Conservation (phyloP, 2,113 vertebrate species). For the Vicugna pacos region DNA sequence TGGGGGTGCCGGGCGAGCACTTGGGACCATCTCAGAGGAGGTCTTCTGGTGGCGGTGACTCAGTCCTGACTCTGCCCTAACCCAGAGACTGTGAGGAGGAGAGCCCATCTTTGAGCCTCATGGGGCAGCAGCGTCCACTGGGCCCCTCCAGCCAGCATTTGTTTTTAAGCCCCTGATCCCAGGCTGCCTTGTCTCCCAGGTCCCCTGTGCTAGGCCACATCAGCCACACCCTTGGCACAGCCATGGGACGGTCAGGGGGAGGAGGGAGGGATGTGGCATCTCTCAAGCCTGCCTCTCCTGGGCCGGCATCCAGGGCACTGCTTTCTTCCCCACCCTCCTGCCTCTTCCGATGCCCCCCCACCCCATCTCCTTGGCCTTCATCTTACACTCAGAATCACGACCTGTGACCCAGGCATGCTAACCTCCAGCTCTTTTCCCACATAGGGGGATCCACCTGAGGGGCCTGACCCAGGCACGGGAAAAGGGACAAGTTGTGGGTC, state of each 20-base stretch:
- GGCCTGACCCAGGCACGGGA: background rate
- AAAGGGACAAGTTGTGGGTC: background rate
- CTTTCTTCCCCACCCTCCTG: background rate
- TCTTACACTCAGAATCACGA: background rate
- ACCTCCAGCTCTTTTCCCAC: background rate
- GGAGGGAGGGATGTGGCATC: background rate
- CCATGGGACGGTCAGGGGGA: background rate
- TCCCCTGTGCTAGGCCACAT: background rate
- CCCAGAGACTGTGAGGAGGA: background rate
- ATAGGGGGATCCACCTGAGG: background rate
- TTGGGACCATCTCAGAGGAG: constrained; percentile 37
- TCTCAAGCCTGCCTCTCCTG: background rate
- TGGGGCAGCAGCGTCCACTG: background rate
- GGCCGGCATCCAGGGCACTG: background rate
- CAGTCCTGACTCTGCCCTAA: background rate
- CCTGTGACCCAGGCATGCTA: background rate
- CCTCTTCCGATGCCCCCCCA: background rate
- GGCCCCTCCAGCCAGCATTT: background rate
- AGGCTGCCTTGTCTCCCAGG: background rate
- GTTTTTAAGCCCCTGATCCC: background rate
- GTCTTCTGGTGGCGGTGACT: background rate
- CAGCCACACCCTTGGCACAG: background rate
- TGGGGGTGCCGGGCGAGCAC: background rate
- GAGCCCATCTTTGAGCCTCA: background rate
- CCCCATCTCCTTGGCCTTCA: background rate